Base-by-base conservation (phyloP, 2,113 vertebrate species). In the Isichthys henryi region DNA sequence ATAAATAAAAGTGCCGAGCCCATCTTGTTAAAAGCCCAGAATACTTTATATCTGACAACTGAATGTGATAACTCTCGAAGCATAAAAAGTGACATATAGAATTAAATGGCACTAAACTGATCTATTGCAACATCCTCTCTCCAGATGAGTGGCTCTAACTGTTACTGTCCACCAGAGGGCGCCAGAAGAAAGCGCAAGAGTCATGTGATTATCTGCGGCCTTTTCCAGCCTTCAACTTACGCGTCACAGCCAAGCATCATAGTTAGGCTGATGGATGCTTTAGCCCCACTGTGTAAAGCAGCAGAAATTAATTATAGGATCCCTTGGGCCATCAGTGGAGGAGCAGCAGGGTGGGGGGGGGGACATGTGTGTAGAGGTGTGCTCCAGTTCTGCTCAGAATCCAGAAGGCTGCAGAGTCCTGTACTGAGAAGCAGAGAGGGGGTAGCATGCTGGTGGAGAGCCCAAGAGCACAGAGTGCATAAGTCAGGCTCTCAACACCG, bases 281-380 rank as follows among this genome's bases (percentile, higher is more conserved):
- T 84, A 70, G 9, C 23, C 45, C 82, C 45, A 45, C 10, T 84
- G 39, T 80, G 74, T 17, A 9, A 84, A 84, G 45, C 43, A 10
- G 45, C 82, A n/a, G 19, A 84, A 84, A 84, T 13, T 84, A 84
- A 84, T 84, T 84, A 84, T 48, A 48, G 82, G 23, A 48, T 84
- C 82, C 82, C 82, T 48, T 46, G 39, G 45, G 82, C 82, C 45
- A n/a, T 46, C 39, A 48, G 23, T 48, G 21, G 43, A 45, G 43
- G 21, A 70, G n/a, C n/a, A 27, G 62, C 62, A 70, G 45, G 21
- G 7, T 48, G 5, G 31, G 31, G 7, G 58, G 19, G 77, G 21
- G 21, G 6, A 3, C 10, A 70, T 31, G 62, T 31, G 27, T 70
- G 10, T 70, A 31, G 62, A 31, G 62, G n/a, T 70, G 23, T 84